Conservation (phyloP, 1,140 invertebrate genomes). For the Eciton burchellii region DNA sequence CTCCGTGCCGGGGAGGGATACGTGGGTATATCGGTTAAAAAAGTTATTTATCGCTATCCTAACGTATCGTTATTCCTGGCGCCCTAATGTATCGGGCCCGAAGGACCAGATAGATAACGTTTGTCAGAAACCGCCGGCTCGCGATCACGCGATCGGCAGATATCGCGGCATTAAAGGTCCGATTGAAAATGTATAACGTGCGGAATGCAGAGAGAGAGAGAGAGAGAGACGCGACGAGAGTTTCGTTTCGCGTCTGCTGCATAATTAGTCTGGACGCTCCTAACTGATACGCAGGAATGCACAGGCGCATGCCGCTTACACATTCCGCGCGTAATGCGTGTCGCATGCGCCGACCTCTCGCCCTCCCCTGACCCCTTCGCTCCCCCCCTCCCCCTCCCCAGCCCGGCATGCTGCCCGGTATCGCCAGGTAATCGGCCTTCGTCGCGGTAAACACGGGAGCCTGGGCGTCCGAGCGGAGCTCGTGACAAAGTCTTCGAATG, state of each 20-base stretch:
- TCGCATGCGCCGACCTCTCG: conserved; percentile 12
- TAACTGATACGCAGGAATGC: neutral
- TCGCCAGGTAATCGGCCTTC: conserved; percentile 30
- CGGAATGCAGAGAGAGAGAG: neutral
- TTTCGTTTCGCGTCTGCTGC: neutral
- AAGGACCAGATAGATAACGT: neutral
- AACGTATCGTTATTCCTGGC: neutral
- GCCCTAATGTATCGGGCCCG: neutral
- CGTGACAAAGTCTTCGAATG: conserved; percentile 15
- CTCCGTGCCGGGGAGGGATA: neutral
- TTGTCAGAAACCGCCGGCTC: neutral
- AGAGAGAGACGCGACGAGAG: too few relatives aligned
- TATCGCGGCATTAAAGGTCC: too few relatives aligned
- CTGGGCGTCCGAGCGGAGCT: neutral
- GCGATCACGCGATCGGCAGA: too few relatives aligned
- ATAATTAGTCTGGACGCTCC: neutral
- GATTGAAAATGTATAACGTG: too few relatives aligned
- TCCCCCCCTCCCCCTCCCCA: too few relatives aligned
- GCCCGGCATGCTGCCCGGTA: too few relatives aligned
- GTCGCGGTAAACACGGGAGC: neutral
- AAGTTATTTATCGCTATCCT: conserved; percentile 16
- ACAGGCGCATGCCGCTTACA: neutral
- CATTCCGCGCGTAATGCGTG: conserved; percentile 27
- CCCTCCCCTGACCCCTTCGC: too few relatives aligned
- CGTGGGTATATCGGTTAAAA: neutral